Evolutionary conservation across 2,797 vertebrate species (phyloP), one percentile per base, ranked within the genome.

Genomic region (Enteromius paludinosus): DNA sequence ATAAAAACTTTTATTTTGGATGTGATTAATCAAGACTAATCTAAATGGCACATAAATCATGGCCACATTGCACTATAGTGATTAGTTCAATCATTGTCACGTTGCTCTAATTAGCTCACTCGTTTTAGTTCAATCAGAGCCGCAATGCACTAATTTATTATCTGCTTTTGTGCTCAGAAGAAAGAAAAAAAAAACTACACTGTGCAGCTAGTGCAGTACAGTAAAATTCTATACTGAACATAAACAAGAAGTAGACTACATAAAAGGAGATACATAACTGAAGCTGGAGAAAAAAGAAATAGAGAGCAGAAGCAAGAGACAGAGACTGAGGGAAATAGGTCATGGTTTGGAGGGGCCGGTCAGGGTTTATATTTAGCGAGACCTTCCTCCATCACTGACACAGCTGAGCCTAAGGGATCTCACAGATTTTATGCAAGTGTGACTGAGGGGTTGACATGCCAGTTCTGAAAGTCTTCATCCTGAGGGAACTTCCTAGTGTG

Each of bases 361-460:
- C 75, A 74, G 69, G 70, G 76, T 28, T 75, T 92, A 91, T 89
- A 91, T 93, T 90, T 91, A 91, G 89, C 82, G 25, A 76, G 86
- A 87, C 33, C 30, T 73, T 38, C 72, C 59, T 80, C 72, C 52
- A 83, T 84, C 25, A 73, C 82, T 41, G 77, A 78, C 83, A 86
- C 43, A 77, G 49, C 52, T 62, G 70, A 82, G 84, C 30, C n/a
- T 73, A 59, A 30, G 77, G 85, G 82, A 85, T 76, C 62, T 83
- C 61, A 73, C 76, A 87, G 71, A 81, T 70, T 83, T 66, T 74
- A 49, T 77, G 35, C 61, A 41, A 73, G 74, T 80, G 78, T 70
- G 75, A 74, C 75, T 86, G 78, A 68, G 15, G 78, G 61, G 83
- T 78, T 77, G 91, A 92, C 90, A 88, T 86, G 89, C 89, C 86